Conservation (phyloP, 1,140 invertebrate genomes). For the Heterodera carotae region DNA sequence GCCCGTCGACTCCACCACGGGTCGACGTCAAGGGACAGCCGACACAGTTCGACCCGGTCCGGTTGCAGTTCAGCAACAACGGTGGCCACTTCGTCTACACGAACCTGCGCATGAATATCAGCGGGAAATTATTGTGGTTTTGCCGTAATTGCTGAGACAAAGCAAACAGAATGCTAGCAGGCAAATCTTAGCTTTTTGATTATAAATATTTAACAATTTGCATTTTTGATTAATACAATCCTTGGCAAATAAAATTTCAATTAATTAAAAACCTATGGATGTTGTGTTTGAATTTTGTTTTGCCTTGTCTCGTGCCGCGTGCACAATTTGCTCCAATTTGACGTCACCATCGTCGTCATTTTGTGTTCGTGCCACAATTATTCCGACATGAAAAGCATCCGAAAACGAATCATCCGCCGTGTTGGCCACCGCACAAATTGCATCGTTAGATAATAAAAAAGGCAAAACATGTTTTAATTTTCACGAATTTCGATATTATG, state of each 20-base stretch:
- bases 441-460: neutral
- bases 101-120: no score
- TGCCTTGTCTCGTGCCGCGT: neutral
- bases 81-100: neutral
- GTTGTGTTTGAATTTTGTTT: no score
- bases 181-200: no score
- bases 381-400: neutral
- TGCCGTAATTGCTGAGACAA: no score
- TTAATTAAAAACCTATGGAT: no score
- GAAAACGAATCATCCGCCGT: neutral
- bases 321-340: neutral
- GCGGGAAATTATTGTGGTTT: no score
- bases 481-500: neutral
- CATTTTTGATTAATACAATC: no score
- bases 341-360: neutral
- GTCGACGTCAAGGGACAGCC: neutral
- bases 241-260: no score
- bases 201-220: no score
- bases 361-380: neutral
- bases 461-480: neutral
- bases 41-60: neutral
- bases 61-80: neutral
- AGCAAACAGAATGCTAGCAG: no score
- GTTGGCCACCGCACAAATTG: neutral
- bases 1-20: neutral